Evolutionary conservation across 2,888 invertebrate genomes (phyloP), one percentile per base, ranked within the genome.

Genomic region (Acrobasis consociella): DNA sequence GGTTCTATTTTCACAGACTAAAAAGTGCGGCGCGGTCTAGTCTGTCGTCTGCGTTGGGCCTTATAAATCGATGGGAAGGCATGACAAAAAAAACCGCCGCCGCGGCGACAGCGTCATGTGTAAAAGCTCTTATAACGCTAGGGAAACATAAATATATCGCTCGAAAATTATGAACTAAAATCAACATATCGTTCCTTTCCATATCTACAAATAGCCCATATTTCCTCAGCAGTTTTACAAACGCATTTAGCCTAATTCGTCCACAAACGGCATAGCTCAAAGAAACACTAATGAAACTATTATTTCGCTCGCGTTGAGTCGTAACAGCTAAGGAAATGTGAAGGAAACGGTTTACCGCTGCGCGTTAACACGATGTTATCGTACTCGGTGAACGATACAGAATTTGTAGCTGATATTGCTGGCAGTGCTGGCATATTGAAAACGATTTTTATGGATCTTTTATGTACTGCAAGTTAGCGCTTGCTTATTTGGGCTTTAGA

Each of bases 351-450:
- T 73, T 77, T 75, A 67, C 70, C 62, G 65, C 63, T 72, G 74
- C 75, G 69, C 71, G 72, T 79, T 80, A 78, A 71, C 74, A 67
- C 62, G 80, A 79, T 79, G 74, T 79, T 82, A 82, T 85, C 83
- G 60, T 50, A 42, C 49, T 53, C n/a, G 31, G 55, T 42, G 16
- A 55, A 55, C 62, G 55, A 62, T 62, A 55, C 37, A 53, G 46
- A 49, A 49, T 46, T 46, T 58, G 46, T 31, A 60, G 56, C 56
- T 56, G 22, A 56, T 56, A 56, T 56, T 56, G 15, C 42, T 56
- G 16, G 16, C 16, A 2, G 17, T 56, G 15, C 42, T 56, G 42
- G 16, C 15, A 7, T 56, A 61, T 61, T 61, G 53, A 61, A 61
- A 39, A 31, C 56, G 8, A 39, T 42, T 13, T 22, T 56, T 42